phyloP scores from a whole-genome alignment of 2,797 vertebrate species.

The Crenuchus spilurus region DNA sequence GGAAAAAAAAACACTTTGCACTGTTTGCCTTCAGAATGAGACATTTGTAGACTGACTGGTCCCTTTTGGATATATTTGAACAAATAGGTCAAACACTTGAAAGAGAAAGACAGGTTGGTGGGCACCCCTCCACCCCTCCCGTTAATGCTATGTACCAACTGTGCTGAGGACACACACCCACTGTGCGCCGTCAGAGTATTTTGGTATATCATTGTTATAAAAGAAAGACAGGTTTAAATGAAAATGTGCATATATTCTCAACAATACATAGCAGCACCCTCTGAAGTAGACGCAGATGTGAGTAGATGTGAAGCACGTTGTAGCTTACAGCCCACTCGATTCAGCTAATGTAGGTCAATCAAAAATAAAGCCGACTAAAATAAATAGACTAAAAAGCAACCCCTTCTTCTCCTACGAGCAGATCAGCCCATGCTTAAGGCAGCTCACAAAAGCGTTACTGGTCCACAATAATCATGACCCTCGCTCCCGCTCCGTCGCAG shows the following conservation, averaged over 20 bases:
- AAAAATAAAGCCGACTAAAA: slow-evolving; percentile 22
- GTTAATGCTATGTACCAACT: neutral
- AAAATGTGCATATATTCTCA: neutral
- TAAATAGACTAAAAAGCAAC: slow-evolving; percentile 9
- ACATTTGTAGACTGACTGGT: too few species aligned
- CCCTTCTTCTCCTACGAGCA: neutral
- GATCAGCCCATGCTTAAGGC: slow-evolving; percentile 6
- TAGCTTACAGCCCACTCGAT: slow-evolving; percentile 23
- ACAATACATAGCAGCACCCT: neutral
- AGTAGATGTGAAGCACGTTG: slow-evolving; percentile 26
- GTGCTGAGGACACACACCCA: neutral
- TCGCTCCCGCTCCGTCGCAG: slow-evolving; percentile 43
- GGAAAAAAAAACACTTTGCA: too few species aligned
- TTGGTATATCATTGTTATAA: too few species aligned
- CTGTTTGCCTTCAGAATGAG: too few species aligned
- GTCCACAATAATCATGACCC: slow-evolving; percentile 24
- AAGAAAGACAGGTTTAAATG: too few species aligned
- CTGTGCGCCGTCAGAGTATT: too few species aligned
- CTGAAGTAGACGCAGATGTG: slow-evolving; percentile 18
- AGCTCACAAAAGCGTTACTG: slow-evolving; percentile 21
- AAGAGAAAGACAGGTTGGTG: too few species aligned
- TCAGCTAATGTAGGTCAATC: slow-evolving; percentile 41
- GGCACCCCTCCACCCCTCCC: too few species aligned
- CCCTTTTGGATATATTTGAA: too few species aligned
- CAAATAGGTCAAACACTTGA: too few species aligned